Evolutionary conservation across 2,113 vertebrate species (phyloP).

Genomic region (Raphicerus campestris): DNA sequence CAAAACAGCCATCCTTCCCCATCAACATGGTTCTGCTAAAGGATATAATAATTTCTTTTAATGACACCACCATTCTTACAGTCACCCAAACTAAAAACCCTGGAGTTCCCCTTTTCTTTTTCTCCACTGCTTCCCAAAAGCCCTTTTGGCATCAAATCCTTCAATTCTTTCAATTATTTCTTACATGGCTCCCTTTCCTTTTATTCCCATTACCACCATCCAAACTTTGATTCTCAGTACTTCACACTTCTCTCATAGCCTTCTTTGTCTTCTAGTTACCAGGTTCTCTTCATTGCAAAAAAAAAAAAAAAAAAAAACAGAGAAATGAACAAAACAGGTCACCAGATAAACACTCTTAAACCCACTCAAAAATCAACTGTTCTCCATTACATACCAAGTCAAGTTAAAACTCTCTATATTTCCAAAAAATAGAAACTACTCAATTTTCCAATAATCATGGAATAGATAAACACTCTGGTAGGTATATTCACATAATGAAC

Average conservation of each 20-base stretch:
- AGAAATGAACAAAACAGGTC: background rate
- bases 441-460: background rate
- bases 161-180: background rate
- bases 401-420: slow-evolving; percentile 11
- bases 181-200: background rate
- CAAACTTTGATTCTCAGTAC: background rate
- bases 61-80: background rate
- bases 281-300: background rate
- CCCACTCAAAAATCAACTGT: background rate
- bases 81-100: background rate
- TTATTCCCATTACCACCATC: background rate
- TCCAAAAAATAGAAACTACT: slow-evolving; percentile 20
- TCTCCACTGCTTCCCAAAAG: slow-evolving; percentile 8
- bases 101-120: background rate
- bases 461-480: background rate
- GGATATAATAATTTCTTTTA: slow-evolving; percentile 7
- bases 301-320: background rate
- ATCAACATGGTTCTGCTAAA: slow-evolving; percentile 6
- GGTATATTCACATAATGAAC: background rate
- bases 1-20: background rate
- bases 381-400: background rate
- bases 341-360: background rate
- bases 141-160: background rate
- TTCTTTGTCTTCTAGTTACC: background rate
- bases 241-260: background rate